A percentile compares a stretch with the other conserved stretches of the same genome.
phyloP scores from a whole-genome alignment of 2,113 vertebrate genomes.

The Phylloscopus whistleri region DNA sequence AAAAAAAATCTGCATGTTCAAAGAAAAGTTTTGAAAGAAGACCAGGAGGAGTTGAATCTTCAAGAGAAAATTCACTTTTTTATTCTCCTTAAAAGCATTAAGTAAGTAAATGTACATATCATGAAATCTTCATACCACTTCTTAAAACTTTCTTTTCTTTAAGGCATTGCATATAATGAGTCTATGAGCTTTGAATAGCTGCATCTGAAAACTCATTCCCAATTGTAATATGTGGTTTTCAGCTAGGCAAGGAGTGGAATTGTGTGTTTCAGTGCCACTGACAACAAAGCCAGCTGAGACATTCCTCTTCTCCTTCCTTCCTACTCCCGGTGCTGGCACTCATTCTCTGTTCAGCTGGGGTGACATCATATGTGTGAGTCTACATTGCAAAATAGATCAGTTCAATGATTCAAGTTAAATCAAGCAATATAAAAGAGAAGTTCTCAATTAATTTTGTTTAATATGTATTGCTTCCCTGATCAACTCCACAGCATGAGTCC shows the following conservation, averaged over 20 bases:
- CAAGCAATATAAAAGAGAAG: not conserved
- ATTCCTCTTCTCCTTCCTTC: not conserved
- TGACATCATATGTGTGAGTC: not conserved
- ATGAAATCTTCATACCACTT: not conserved
- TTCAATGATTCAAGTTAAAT: not conserved
- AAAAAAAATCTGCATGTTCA: not conserved
- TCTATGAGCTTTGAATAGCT: not conserved
- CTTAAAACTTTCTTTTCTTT: not conserved
- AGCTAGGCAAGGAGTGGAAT: not conserved
- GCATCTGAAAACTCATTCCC: not conserved
- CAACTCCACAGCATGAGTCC: not conserved
- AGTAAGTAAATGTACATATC: not conserved
- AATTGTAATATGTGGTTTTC: not conserved
- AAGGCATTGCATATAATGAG: not conserved
- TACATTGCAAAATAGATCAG: not conserved
- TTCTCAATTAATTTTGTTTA: not conserved
- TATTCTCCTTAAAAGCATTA: not conserved
- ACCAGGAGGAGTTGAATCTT: not conserved
- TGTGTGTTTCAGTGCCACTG: not conserved
- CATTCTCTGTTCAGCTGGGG: not conserved
- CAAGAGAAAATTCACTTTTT: not conserved
- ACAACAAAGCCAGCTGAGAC: not conserved
- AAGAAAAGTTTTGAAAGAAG: not conserved
- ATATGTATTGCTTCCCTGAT: not conserved
- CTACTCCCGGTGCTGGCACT: fast-evolving